Evolutionary conservation across 2,113 vertebrate genomes (phyloP).

Genomic region (Anarhynchus alexandrinus): DNA sequence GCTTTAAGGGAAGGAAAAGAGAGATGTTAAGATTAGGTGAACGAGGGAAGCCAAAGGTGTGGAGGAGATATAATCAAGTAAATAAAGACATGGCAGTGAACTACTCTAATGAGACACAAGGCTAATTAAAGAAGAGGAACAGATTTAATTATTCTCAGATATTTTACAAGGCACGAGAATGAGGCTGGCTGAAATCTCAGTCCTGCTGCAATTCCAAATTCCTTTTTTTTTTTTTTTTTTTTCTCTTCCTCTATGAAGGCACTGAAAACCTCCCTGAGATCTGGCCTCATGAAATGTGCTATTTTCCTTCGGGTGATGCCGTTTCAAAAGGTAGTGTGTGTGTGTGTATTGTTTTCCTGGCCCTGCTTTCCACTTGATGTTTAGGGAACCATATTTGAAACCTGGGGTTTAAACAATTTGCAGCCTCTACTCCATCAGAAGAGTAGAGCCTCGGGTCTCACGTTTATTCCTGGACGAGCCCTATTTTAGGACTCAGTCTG

Average conservation of each 20-base stretch:
- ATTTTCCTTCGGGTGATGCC: neutral
- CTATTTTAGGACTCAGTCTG: neutral
- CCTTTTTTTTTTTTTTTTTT: neutral
- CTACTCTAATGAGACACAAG: conserved; percentile 11
- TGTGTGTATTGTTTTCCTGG: neutral
- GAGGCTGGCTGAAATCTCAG: neutral
- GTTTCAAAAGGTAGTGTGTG: neutral
- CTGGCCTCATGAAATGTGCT: neutral
- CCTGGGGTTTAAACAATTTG: neutral
- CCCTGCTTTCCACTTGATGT: neutral
- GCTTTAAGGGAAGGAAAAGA: conserved; percentile 52
- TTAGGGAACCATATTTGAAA: neutral
- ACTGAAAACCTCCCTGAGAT: neutral
- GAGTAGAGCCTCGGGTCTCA: neutral
- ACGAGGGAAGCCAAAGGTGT: conserved; percentile 55
- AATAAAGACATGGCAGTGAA: conserved; percentile 40
- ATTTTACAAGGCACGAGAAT: neutral
- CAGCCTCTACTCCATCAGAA: neutral
- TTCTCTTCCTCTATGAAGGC: neutral
- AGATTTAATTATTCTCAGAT: conserved; percentile 36
- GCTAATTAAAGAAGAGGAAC: conserved; percentile 46
- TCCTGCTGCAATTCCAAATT: neutral
- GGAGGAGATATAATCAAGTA: conserved; percentile 40
- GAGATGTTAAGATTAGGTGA: conserved; percentile 59
- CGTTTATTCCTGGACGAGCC: neutral